Conservation (phyloP, 53 echinoderm and acorn worm species). For the Paelopatides confundens region DNA sequence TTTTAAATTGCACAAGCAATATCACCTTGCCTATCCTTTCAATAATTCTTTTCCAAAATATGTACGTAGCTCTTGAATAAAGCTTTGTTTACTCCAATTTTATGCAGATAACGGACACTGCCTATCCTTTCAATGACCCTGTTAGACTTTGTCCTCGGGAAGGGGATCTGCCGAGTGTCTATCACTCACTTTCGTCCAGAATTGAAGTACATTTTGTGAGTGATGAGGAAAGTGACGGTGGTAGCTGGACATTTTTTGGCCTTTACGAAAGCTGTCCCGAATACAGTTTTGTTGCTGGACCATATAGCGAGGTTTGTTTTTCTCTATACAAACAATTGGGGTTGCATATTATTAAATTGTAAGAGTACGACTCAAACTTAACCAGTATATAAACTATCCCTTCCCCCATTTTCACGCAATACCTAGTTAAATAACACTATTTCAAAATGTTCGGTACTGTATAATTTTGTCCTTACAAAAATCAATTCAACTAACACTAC, state of each 20-base stretch:
- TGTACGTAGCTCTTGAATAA: no score
- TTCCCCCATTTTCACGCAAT: no score
- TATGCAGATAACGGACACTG: neutral
- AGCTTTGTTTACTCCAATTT: no score
- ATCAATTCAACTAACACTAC: no score
- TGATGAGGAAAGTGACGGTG: neutral
- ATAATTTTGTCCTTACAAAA: no score
- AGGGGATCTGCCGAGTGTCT: neutral
- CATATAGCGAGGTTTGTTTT: slow-evolving; percentile 58
- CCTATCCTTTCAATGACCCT: neutral
- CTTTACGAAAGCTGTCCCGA: slow-evolving; percentile 39
- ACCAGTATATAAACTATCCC: no score
- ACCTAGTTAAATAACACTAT: no score
- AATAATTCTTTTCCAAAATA: neutral
- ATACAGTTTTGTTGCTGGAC: slow-evolving; percentile 61
- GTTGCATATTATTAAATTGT: no score
- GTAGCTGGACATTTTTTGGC: slow-evolving; percentile 47
- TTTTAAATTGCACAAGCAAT: neutral
- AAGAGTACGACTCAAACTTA: no score
- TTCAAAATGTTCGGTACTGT: no score
- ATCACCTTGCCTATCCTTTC: neutral
- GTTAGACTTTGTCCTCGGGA: neutral
- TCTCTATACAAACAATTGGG: no score
- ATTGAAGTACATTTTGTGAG: neutral
- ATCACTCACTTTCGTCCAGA: neutral